Base-by-base conservation (phyloP, 30 jellyfish, hydroid and myxozoan species). In the Rhopilema esculentum region DNA sequence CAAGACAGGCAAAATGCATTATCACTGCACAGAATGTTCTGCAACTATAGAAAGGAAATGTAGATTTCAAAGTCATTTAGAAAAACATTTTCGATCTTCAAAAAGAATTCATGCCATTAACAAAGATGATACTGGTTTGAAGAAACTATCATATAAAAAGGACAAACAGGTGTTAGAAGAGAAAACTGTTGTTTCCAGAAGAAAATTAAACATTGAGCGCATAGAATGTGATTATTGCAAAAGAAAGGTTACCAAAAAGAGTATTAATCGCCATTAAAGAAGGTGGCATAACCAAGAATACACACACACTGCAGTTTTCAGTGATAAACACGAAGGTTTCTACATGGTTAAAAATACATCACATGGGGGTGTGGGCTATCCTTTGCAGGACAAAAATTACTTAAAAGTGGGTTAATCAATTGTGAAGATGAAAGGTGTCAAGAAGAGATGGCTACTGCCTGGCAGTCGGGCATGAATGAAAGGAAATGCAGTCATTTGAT, bases 301-400 rank as follows among this genome's bases (percentile, higher is more conserved):
- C 33, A 27, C 63, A 26, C 7, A 26, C 17, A 71, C 49, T 23
- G 82, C 82, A 26, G 82, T 71, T 20, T 71, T 62, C 27, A 23
- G 82, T 71, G 82, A 80, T 51, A 19, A n/a, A 48, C 25, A 28
- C n/a, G 27, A 22, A 12, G 90, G 82, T 0, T 24, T 63, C 16
- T 80, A 28, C 64, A 63, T 80, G 81, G 90, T 80, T 19, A 66
- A 69, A 19, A 80, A 68, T 16, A 19, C 51, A 22, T 33, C 23
- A 19, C 66, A 51, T 19, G 86, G 86, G 23, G 93, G 88, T 7
- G 66, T 84, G 23, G 74, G 88, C 24, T 70, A 31, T 70, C 93
- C 93, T 9, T 12, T 84, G 16, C 93, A 84, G 49, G 93, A 4
- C 80, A 57, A 72, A 84, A 84, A 72, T 21, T 49, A 0, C 24